These are phyloP conservation scores for Torymus texanus DNA, from an alignment of 2,888 invertebrate species.

Conservation along the genomic window DNA sequence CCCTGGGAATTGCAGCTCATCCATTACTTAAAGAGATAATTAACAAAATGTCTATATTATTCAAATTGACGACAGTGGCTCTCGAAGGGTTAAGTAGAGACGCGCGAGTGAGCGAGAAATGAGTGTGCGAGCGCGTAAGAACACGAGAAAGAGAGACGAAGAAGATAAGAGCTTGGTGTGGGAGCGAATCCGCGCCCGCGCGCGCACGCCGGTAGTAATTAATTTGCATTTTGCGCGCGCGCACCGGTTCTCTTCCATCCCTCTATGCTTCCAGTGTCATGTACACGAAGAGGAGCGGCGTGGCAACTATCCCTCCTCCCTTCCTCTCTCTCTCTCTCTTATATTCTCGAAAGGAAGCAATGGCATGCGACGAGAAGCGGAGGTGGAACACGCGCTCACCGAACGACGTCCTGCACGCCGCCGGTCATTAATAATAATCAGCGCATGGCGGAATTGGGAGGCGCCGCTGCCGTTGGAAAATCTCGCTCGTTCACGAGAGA, in stretches of 20 bases:
- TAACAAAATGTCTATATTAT: slow-evolving; percentile 6
- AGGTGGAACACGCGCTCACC: no score
- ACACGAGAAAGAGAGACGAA: background rate
- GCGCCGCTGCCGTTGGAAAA: slow-evolving; percentile 59
- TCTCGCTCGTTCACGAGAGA: slow-evolving; percentile 54
- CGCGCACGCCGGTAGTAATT: slow-evolving; percentile 67
- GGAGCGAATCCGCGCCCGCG: slow-evolving; percentile 35
- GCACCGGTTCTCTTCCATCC: slow-evolving; percentile 15
- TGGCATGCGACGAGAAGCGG: no score
- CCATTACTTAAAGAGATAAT: background rate
- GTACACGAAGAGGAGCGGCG: no score
- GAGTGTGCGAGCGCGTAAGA: background rate
- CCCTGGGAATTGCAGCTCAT: no score
- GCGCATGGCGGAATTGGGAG: background rate
- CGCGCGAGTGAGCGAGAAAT: no score
- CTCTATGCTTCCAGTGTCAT: no score
- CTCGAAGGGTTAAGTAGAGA: background rate
- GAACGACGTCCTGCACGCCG: slow-evolving; percentile 54
- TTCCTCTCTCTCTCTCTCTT: background rate
- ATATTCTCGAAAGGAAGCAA: background rate
- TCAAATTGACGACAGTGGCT: slow-evolving; percentile 1
- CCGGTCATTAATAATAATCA: slow-evolving; percentile 71
- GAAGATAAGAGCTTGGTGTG: background rate
- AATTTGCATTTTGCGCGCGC: slow-evolving; percentile 71
- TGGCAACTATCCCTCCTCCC: background rate